Conservation (phyloP, 2,888 invertebrate species). For the Lutraria lutraria region DNA sequence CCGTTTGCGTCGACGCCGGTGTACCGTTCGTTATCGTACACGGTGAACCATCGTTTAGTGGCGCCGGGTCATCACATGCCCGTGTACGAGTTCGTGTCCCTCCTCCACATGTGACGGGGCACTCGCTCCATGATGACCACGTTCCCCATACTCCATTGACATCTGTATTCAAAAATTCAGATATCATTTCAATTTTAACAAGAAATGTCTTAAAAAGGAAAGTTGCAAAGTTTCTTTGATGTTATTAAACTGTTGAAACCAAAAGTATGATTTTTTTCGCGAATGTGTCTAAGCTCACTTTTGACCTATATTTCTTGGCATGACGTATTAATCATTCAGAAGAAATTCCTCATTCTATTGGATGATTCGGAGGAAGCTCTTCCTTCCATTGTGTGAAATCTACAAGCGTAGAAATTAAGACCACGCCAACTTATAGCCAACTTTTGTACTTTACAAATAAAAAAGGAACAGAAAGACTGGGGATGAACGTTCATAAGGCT, state of each 20-base stretch:
- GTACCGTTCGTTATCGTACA: not conserved
- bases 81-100: not conserved
- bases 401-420: not conserved
- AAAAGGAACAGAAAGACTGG: too few relatives aligned
- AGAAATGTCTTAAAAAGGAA: not conserved
- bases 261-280: not conserved
- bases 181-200: too few relatives aligned
- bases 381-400: not conserved
- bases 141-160: slow-evolving; percentile 12
- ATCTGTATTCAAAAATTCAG: slow-evolving; percentile 5
- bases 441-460: not conserved
- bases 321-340: too few relatives aligned
- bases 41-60: not conserved
- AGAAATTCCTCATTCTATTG: too few relatives aligned
- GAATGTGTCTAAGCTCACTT: too few relatives aligned
- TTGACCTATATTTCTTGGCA: too few relatives aligned
- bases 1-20: not conserved
- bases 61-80: slow-evolving; percentile 1
- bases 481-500: too few relatives aligned
- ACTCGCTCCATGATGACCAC: slow-evolving; percentile 1
- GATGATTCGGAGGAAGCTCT: too few relatives aligned
- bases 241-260: not conserved
- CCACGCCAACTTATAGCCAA: not conserved
- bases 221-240: not conserved
- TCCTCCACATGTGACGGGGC: slow-evolving; percentile 20